Conservation (phyloP, 1,140 invertebrate genomes). For the Xylocopa sonorina region DNA sequence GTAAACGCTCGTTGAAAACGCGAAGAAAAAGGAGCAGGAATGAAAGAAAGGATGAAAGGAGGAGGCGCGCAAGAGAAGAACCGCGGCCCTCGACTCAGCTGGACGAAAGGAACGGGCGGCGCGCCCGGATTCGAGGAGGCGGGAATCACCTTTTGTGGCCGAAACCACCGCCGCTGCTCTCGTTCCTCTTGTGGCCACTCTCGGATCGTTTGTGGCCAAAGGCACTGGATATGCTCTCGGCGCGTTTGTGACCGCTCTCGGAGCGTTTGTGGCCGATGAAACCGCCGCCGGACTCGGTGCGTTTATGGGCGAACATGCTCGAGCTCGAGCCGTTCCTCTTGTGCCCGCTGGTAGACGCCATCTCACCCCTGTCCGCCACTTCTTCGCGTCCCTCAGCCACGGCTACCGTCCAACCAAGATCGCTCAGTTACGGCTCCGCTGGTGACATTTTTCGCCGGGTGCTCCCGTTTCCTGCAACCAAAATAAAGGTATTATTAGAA, state of each 20-base stretch:
- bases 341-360: constrained; percentile 77
- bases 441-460: constrained; percentile 48
- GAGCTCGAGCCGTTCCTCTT: constrained; percentile 79
- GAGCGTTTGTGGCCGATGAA: constrained; percentile 78
- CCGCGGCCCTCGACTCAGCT: not conserved
- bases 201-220: constrained; percentile 79
- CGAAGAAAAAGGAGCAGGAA: no score
- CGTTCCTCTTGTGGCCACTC: constrained; percentile 76
- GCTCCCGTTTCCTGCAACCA: constrained; percentile 44
- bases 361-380: constrained; percentile 51
- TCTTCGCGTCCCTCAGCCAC: constrained; percentile 11
- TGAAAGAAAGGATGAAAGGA: not conserved
- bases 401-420: constrained; percentile 18
- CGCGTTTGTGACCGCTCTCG: constrained; percentile 76
- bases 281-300: constrained; percentile 76
- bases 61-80: no score
- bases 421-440: constrained; percentile 44
- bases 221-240: constrained; percentile 80
- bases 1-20: no score
- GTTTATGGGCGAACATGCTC: constrained; percentile 77
- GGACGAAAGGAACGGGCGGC: not conserved
- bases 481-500: no score
- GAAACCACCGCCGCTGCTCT: constrained; percentile 73
- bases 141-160: constrained; percentile 74
- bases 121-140: not conserved